A percentile compares a stretch with the other conserved stretches of the same genome.
phyloP scores from a whole-genome alignment of 92 coral and sea anemone genomes.

The Actinernus sp. region DNA sequence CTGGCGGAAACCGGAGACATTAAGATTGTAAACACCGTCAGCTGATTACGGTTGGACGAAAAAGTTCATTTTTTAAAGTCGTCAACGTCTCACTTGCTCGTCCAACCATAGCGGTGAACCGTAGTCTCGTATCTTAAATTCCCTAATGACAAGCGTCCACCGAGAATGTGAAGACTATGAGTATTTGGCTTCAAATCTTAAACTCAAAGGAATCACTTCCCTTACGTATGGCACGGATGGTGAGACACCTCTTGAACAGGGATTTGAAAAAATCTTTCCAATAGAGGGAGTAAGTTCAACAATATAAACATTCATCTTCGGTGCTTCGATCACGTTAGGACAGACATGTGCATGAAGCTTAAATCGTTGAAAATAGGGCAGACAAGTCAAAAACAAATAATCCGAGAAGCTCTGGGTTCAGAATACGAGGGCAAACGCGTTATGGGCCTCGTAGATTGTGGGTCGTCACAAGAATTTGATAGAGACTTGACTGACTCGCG shows the following conservation, averaged over 20 bases:
- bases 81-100: too few relatives aligned
- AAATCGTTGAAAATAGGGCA: not conserved
- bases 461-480: conserved; percentile 29
- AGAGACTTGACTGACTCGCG: conserved; percentile 11
- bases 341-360: conserved; percentile 23
- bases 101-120: too few relatives aligned
- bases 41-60: too few relatives aligned
- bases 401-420: conserved; percentile 22
- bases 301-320: conserved; percentile 49
- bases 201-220: conserved; percentile 22
- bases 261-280: conserved; percentile 45
- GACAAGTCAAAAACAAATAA: conserved; percentile 16
- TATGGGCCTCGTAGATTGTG: conserved; percentile 44
- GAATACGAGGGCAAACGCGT: conserved; percentile 31
- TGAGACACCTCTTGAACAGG: conserved; percentile 46
- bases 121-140: too few relatives aligned
- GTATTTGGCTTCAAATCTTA: conserved; percentile 37
- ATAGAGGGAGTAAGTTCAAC: conserved; percentile 14
- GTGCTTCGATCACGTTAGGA: conserved; percentile 57
- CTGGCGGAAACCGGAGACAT: too few relatives aligned
- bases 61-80: too few relatives aligned
- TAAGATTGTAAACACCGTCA: too few relatives aligned
- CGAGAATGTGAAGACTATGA: conserved; percentile 56
- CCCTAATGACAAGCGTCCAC: conserved; percentile 54
- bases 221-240: conserved; percentile 57